These are phyloP conservation scores for Diabrotica undecimpunctata DNA, from an alignment of 1,140 invertebrate genomes.

Conservation along the genomic window DNA sequence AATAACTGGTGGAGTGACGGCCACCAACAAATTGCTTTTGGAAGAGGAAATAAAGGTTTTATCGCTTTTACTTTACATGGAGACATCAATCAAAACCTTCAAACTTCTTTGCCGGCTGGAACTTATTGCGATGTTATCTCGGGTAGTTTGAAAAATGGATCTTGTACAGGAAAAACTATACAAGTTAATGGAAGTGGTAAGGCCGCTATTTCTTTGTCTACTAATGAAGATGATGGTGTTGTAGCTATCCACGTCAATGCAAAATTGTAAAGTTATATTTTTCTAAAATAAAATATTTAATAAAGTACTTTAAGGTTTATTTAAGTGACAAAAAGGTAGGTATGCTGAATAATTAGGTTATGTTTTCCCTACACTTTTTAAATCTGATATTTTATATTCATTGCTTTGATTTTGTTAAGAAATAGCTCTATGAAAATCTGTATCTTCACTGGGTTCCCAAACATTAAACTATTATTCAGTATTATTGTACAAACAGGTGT, in stretches of 20 bases:
- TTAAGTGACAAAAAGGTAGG: no score
- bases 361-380: no score
- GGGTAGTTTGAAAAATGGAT: slow-evolving; percentile 57
- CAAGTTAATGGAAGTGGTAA: slow-evolving; percentile 61
- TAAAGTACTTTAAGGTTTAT: background rate
- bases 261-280: slow-evolving; percentile 28
- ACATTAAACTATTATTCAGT: no score
- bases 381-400: no score
- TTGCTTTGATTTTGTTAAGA: no score
- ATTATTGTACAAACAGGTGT: no score
- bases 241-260: slow-evolving; percentile 70
- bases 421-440: no score
- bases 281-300: background rate
- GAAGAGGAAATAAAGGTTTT: slow-evolving; percentile 65
- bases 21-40: slow-evolving; percentile 73
- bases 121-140: slow-evolving; percentile 84
- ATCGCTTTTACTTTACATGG: slow-evolving; percentile 68
- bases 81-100: slow-evolving; percentile 55
- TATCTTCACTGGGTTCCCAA: no score
- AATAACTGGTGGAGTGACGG: slow-evolving; percentile 72
- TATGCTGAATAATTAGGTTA: no score
- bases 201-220: slow-evolving; percentile 59
- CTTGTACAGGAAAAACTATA: slow-evolving; percentile 69
- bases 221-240: slow-evolving; percentile 64
- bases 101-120: slow-evolving; percentile 72